These are phyloP conservation scores for Patiria miniata DNA, from an alignment of 35 echinoderm and acorn worm genomes.

Conservation along the genomic window DNA sequence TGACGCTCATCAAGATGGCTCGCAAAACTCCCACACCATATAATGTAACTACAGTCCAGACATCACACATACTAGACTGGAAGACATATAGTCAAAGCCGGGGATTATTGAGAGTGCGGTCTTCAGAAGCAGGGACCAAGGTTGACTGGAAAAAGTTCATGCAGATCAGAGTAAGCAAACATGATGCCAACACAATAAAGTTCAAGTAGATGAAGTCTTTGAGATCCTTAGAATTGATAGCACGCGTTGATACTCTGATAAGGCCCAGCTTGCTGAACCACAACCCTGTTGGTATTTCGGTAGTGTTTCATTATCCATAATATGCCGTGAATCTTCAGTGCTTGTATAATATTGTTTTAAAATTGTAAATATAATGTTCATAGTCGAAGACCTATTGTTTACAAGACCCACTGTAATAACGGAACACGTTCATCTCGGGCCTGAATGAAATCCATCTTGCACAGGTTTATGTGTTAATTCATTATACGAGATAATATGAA, in stretches of 20 bases:
- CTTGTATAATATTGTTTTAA: too few relatives aligned
- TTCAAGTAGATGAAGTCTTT: conserved; percentile 1
- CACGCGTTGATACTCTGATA: background rate
- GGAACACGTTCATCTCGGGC: too few relatives aligned
- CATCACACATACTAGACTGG: conserved; percentile 49
- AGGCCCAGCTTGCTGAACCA: background rate
- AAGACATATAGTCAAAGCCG: conserved; percentile 40
- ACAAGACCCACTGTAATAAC: too few relatives aligned
- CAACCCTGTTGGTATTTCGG: background rate
- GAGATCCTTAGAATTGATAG: background rate
- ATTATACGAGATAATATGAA: too few relatives aligned
- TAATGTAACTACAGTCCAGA: conserved; percentile 8
- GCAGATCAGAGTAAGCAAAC: background rate
- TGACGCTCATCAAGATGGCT: conserved; percentile 48
- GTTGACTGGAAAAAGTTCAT: conserved; percentile 44
- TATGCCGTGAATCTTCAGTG: too few relatives aligned
- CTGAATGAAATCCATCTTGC: too few relatives aligned
- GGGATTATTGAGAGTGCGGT: background rate
- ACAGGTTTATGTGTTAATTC: too few relatives aligned
- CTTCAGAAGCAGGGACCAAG: conserved; percentile 4
- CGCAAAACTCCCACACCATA: conserved; percentile 9
- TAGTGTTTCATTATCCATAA: too few relatives aligned
- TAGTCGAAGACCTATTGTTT: too few relatives aligned
- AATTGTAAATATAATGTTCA: too few relatives aligned
- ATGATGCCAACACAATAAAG: background rate